phyloP scores from a whole-genome alignment of 2,888 invertebrate genomes.

The Anodontia alba region DNA sequence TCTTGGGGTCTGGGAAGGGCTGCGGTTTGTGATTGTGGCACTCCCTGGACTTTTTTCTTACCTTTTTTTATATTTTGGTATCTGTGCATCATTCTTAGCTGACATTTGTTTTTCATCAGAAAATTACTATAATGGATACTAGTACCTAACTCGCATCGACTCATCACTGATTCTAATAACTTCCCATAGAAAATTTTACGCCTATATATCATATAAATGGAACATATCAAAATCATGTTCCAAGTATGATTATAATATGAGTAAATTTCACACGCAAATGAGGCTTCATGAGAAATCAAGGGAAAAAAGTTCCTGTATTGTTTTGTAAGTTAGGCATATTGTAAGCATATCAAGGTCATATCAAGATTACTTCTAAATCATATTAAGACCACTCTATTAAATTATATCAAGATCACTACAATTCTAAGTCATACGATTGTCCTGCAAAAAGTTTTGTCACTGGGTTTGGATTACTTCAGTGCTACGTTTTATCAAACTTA shows the following conservation, averaged over 20 bases:
- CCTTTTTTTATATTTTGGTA: too few species aligned
- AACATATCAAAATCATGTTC: neutral
- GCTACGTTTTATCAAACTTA: too few species aligned
- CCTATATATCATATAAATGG: neutral
- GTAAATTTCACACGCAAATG: constrained; percentile 3
- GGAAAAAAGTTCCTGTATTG: neutral
- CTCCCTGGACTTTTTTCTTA: too few species aligned
- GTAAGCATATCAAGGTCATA: neutral
- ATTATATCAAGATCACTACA: neutral
- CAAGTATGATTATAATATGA: constrained; percentile 2
- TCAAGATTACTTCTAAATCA: neutral
- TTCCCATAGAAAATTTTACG: neutral
- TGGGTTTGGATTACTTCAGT: too few species aligned
- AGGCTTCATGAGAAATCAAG: neutral
- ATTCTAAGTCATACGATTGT: neutral
- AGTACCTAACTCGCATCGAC: too few species aligned
- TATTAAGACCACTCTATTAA: neutral
- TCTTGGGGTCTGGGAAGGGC: too few species aligned
- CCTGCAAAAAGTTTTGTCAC: too few species aligned
- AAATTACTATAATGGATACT: too few species aligned
- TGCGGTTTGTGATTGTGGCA: too few species aligned
- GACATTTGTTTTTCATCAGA: too few species aligned
- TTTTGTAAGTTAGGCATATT: neutral
- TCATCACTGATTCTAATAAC: neutral
- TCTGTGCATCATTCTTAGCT: too few species aligned